phyloP scores from a whole-genome alignment of 2,797 vertebrate species.

The Chelmon rostratus region DNA sequence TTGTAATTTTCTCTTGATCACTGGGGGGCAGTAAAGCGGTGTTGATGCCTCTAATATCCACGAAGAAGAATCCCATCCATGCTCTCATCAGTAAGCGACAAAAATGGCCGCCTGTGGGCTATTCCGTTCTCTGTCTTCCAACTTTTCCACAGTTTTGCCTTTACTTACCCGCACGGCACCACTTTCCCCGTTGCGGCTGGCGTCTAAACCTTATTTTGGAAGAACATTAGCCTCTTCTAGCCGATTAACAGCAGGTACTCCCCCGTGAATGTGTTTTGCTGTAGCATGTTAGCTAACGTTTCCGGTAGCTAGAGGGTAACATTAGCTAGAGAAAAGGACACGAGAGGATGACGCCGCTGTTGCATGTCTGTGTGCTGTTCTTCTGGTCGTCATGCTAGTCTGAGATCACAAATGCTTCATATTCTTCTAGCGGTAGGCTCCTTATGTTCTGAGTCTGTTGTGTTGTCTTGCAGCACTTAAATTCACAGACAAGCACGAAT shows the following conservation, averaged over 20 bases:
- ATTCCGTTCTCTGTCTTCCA: slow-evolving; percentile 77
- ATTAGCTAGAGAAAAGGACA: slow-evolving; percentile 51
- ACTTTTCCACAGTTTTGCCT: slow-evolving; percentile 75
- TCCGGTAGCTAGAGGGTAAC: slow-evolving; percentile 25
- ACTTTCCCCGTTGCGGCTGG: slow-evolving; percentile 49
- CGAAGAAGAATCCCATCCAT: slow-evolving; percentile 44
- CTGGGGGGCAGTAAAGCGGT: slow-evolving; percentile 30
- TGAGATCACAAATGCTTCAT: not conserved
- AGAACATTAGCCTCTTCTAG: slow-evolving; percentile 76
- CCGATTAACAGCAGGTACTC: slow-evolving; percentile 78
- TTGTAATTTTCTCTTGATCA: not conserved
- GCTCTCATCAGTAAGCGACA: slow-evolving; percentile 72
- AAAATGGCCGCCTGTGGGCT: slow-evolving; percentile 83
- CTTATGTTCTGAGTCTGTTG: slow-evolving; percentile 29
- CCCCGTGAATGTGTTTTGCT: not conserved
- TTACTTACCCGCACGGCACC: slow-evolving; percentile 58
- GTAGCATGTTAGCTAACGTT: slow-evolving; percentile 44
- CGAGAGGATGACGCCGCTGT: not conserved
- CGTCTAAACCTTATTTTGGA: slow-evolving; percentile 50
- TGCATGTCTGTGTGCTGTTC: not conserved
- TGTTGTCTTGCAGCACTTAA: slow-evolving; percentile 89
- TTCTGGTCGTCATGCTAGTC: not conserved
- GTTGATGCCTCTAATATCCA: not conserved
- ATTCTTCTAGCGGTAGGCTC: not conserved
- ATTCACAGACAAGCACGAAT: slow-evolving; percentile 98